phyloP scores from a whole-genome alignment of 2,113 vertebrate species.

The Arothron firmamentum region DNA sequence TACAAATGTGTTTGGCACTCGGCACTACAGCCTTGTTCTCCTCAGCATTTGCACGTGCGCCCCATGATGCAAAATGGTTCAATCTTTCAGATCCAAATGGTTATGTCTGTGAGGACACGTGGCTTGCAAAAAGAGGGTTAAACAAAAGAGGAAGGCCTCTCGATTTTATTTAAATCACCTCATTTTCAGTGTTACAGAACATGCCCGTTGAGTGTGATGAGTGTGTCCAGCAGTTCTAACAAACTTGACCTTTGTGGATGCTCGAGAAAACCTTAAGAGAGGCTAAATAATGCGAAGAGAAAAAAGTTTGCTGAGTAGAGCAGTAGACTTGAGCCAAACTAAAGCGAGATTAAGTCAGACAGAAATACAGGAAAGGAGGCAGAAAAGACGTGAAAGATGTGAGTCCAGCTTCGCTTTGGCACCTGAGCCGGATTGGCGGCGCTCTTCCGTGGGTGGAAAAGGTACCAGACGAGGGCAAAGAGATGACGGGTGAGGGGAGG shows the following conservation, averaged over 20 bases:
- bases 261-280: conserved; percentile 42
- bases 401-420: conserved; percentile 56
- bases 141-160: conserved; percentile 27
- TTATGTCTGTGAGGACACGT: too few species aligned
- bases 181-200: conserved; percentile 38
- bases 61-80: too few species aligned
- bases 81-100: too few species aligned
- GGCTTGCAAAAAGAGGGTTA: too few species aligned
- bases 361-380: conserved; percentile 31
- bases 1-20: conserved; percentile 48
- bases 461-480: conserved; percentile 26
- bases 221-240: conserved; percentile 26
- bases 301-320: conserved; percentile 40
- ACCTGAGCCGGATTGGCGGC: conserved; percentile 59
- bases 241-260: conserved; percentile 25
- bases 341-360: conserved; percentile 48
- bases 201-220: conserved; percentile 30
- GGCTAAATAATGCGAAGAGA: conserved; percentile 51
- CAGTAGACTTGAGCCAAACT: conserved; percentile 67
- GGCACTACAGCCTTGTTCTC: too few species aligned
- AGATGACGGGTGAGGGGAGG: conserved; percentile 33
- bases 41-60: too few species aligned
- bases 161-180: conserved; percentile 19
- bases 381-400: conserved; percentile 19
- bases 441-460: conserved; percentile 50